Conservation (phyloP, 2,113 vertebrate species). For the Ceuthmochares aereus region DNA sequence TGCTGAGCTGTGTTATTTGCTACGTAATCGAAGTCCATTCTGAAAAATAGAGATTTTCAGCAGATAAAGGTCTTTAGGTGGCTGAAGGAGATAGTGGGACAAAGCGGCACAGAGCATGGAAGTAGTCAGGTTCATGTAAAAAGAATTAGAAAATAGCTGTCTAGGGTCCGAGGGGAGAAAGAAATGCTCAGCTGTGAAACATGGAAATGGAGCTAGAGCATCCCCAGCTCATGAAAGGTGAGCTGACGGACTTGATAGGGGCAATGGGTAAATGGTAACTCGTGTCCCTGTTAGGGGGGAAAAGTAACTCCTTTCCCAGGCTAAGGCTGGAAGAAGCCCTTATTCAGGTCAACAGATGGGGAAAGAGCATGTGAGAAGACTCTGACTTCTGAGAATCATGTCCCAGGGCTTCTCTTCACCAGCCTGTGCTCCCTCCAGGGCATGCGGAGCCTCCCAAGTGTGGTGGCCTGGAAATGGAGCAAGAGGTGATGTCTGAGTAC, state of each 20-base stretch:
- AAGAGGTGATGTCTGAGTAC: neutral
- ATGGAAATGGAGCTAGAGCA: neutral
- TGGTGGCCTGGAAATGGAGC: neutral
- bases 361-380: neutral
- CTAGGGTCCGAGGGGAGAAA: neutral
- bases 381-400: fast-evolving
- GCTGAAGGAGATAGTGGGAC: neutral
- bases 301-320: neutral
- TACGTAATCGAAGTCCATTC: neutral
- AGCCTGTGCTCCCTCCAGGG: neutral
- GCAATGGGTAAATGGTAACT: neutral
- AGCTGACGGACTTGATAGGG: neutral
- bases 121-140: neutral
- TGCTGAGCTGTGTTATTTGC: neutral
- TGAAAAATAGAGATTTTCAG: neutral
- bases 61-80: neutral
- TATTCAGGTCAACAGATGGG: neutral
- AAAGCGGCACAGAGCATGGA: neutral
- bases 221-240: neutral
- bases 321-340: neutral
- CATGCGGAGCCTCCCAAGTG: fast-evolving
- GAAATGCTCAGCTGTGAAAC: neutral
- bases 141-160: neutral
- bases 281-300: neutral
- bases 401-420: neutral